A percentile compares a stretch with the other conserved stretches of the same genome.
Evolutionary conservation across 2,113 vertebrate genomes (phyloP).

Genomic region (Coracopsis vasa): DNA sequence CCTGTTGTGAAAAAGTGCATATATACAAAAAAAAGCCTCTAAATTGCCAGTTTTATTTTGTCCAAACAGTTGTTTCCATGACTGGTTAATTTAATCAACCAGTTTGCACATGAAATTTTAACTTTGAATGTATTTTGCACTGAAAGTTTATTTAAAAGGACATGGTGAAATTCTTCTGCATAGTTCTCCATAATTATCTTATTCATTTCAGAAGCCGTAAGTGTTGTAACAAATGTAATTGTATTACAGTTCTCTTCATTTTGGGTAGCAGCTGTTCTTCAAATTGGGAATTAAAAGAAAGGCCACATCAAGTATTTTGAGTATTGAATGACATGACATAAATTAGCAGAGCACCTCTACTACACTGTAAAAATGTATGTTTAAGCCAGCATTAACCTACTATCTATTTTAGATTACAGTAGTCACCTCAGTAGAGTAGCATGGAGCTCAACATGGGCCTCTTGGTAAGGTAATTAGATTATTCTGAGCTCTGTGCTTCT

Average conservation of each 20-base stretch:
- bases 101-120: not conserved
- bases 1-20: not conserved
- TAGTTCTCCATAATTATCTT: not conserved
- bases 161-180: not conserved
- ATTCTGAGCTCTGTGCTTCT: not conserved
- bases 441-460: not conserved
- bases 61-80: not conserved
- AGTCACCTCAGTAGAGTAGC: not conserved
- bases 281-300: not conserved
- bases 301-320: not conserved
- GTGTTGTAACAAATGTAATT: not conserved
- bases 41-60: not conserved
- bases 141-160: not conserved
- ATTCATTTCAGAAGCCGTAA: not conserved
- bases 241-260: not conserved
- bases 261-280: not conserved
- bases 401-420: not conserved
- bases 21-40: not conserved
- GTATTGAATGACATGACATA: not conserved
- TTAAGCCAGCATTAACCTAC: slow-evolving; percentile 40
- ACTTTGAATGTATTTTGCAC: not conserved
- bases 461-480: slow-evolving; percentile 7
- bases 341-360: not conserved
- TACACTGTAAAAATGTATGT: not conserved
- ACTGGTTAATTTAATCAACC: not conserved